Conservation (phyloP, 2,113 vertebrate species). For the Embiotoca jacksoni region DNA sequence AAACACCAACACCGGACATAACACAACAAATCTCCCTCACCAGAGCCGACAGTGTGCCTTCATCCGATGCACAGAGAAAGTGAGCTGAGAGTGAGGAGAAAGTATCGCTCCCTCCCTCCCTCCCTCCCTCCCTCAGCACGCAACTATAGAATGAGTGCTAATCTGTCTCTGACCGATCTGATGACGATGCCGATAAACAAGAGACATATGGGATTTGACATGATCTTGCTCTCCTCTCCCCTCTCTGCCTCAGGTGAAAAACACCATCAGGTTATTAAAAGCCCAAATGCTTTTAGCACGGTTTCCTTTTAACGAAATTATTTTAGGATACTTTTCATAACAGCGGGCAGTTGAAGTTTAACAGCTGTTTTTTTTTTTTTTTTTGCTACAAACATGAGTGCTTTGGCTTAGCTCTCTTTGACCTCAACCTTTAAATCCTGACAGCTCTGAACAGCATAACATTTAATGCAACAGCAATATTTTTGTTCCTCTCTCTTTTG, state of each 20-base stretch:
- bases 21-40: conserved; percentile 55
- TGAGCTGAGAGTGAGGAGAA: conserved; percentile 60
- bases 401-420: conserved; percentile 53
- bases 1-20: neutral
- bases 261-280: conserved; percentile 50
- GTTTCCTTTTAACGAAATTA: neutral
- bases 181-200: conserved; percentile 14
- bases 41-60: conserved; percentile 42
- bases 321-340: conserved; percentile 1
- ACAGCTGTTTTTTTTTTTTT: conserved; percentile 45
- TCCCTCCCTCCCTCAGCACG: conserved; percentile 28
- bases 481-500: neutral
- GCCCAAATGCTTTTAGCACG: neutral
- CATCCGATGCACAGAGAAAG: conserved; percentile 48
- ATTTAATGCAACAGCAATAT: conserved; percentile 4
- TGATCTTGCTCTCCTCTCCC: conserved; percentile 9
- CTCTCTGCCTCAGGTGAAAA: conserved; percentile 52
- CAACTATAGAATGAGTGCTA: conserved; percentile 68
- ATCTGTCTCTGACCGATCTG: conserved; percentile 74
- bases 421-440: conserved; percentile 47
- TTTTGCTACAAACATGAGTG: conserved; percentile 59
- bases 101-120: conserved; percentile 51
- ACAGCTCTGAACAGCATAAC: conserved; percentile 7
- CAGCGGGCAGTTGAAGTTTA: conserved; percentile 1
- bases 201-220: conserved; percentile 46